Base-by-base conservation (phyloP, 2,113 vertebrate species). In the Nesoenas mayeri region DNA sequence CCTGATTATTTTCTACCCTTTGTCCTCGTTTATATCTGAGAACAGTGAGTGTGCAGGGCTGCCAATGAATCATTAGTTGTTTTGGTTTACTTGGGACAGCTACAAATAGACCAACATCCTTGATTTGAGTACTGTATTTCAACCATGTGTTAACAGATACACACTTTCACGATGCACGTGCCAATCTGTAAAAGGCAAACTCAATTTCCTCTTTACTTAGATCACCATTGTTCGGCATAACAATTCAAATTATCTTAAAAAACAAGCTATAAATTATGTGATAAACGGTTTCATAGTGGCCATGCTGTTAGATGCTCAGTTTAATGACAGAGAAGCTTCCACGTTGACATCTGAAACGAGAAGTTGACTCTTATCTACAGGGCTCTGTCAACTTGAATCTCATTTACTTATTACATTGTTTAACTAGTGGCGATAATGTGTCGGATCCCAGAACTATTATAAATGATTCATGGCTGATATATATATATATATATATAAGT, bases 351-450 rank as follows among this genome's bases (percentile, higher is more conserved):
- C 29, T 85, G 72, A 93, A 91, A 93, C 1, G 4, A 91, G 78
- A 89, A 84, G 61, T 7, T 70, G 69, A 36, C 50, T 86, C 50
- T 89, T 85, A 72, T 34, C 84, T 89, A 65, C 40, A 48, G 34
- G 13, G 5, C 26, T 91, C 62, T 94, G 81, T 82, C 89, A 94
- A 40, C 70, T 91, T 72, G 75, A 72, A 72, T 73, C 80, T 81
- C 28, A 74, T 93, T 92, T 92, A 73, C 38, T 92, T 64, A 64
- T 51, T 80, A 42, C 25, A 62, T 31, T 86, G 61, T 77, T 91
- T 94, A 91, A 88, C 62, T 89, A 61, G 21, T 47, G 74, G 67
- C 88, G 88, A 75, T 86, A 89, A 78, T 24, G n/a, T 60, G 79
- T 79, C 78, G 79, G 66, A 83, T 70, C 60, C 32, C 54, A 82